Conservation (phyloP, 1,140 invertebrate species). For the Rhynchophorus ferrugineus region DNA sequence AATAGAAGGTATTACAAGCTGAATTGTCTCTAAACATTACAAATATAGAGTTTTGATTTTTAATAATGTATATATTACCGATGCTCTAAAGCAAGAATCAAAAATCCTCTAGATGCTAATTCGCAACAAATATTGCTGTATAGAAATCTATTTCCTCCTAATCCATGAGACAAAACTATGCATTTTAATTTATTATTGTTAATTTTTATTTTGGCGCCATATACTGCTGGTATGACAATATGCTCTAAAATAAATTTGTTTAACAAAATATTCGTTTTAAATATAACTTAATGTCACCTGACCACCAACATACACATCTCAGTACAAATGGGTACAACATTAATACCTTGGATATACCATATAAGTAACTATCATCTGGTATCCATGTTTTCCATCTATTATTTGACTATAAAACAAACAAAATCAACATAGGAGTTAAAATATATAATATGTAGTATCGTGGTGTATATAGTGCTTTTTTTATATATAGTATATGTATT, state of each 20-base stretch:
- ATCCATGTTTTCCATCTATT: constrained; percentile 50
- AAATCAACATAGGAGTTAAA: no score
- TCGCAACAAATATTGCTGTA: constrained; percentile 54
- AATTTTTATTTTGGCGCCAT: constrained; percentile 41
- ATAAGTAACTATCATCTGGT: constrained; percentile 47
- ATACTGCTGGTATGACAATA: constrained; percentile 48
- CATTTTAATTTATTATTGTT: constrained; percentile 46
- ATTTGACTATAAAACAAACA: no score
- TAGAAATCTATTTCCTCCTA: constrained; percentile 53
- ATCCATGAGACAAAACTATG: constrained; percentile 60
- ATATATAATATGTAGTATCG: no score
- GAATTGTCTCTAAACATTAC: constrained; percentile 47
- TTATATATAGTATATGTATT: no score
- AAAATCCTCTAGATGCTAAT: constrained; percentile 57
- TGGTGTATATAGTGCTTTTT: no score
- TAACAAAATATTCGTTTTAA: neutral
- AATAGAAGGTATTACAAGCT: constrained; percentile 49
- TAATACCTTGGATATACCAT: constrained; percentile 48
- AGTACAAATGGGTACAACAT: constrained; percentile 44
- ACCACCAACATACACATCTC: constrained; percentile 43
- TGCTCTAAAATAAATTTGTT: constrained; percentile 35
- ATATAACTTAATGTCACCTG: constrained; percentile 11
- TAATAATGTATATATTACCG: constrained; percentile 39
- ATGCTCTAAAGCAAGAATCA: constrained; percentile 59
- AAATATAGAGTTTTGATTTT: neutral